Percentiles rank a stretch among this genome's conserved stretches.
phyloP scores from a whole-genome alignment of 2,888 invertebrate species.

The Pyrrhia umbra region DNA sequence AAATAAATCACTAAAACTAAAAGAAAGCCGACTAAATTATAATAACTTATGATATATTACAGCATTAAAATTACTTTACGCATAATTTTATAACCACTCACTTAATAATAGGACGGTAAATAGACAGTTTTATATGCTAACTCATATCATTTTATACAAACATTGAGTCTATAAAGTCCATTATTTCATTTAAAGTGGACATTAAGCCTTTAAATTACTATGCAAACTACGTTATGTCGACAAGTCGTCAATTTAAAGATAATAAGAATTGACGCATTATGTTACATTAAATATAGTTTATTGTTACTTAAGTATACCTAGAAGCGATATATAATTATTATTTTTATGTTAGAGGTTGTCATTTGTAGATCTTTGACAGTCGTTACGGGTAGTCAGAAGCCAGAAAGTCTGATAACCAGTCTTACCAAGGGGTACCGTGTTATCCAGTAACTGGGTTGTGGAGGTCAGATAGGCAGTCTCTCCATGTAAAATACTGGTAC shows the following conservation, averaged over 20 bases:
- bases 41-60: conserved; percentile 15
- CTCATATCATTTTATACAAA: conserved; percentile 27
- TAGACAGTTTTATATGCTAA: conserved; percentile 37
- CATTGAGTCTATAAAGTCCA: conserved; percentile 1
- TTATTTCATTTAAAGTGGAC: conserved; percentile 31
- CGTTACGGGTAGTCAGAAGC: too few species aligned
- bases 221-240: conserved; percentile 21
- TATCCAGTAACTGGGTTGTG: too few species aligned
- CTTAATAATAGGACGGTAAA: conserved; percentile 19
- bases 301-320: too few species aligned
- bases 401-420: too few species aligned
- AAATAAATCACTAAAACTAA: not conserved
- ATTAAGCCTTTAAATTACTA: conserved; percentile 21
- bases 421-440: too few species aligned
- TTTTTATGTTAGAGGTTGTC: too few species aligned
- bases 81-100: conserved; percentile 27
- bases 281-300: conserved; percentile 2
- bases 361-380: too few species aligned
- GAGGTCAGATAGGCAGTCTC: too few species aligned
- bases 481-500: too few species aligned
- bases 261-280: not conserved
- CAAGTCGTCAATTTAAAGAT: not conserved
- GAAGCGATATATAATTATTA: too few species aligned
- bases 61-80: not conserved
- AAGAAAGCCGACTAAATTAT: conserved; percentile 17